Evolutionary conservation across 2,888 invertebrate species (phyloP), one percentile per base, ranked within the genome.

Genomic region (Meteorus colon): DNA sequence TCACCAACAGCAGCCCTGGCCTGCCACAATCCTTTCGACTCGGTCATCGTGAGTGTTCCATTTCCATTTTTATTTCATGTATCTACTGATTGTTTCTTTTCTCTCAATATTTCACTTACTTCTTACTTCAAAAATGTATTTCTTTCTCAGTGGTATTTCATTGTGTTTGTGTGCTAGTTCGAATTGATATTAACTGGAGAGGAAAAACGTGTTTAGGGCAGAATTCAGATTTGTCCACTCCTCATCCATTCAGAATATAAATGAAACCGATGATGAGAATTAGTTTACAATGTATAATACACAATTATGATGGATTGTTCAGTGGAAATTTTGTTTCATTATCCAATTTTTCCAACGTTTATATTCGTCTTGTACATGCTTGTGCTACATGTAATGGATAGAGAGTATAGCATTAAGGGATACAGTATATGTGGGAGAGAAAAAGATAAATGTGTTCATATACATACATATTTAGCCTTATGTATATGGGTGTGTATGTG

Each of bases 1-100:
- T 79, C 81, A 81, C 73, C 82, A 83, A 73, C 82, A 79, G 83
- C 82, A 86, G 86, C 85, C 87, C 89, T 89, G 89, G 89, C 88
- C 89, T 89, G 87, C 86, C 89, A 88, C 86, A 86, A 89, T 88
- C 89, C 88, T 86, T 89, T 89, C 86, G 87, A 89, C 82, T 88
- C 89, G 84, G 89, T 89, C 87, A 89, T 88, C 88, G 89, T 89
- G 87, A 89, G 89, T 89, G 76, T 70, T 76, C 10, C 19, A 19
- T 4, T 8, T 62, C 24, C 60, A 16, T 10, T 27, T 60, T 59
- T 66, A 45, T 51, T 19, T 67, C 14, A 41, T 48, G 14, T 31
- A 19, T 65, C 55, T 63, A 55, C 6, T 2, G 29, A 27, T 60
- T 45, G 24, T 68, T 51, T 19, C 0, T 67, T 62, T 62, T 65